These are phyloP conservation scores for Acomys russatus DNA, from an alignment of 2,797 vertebrate genomes.

Conservation along the genomic window DNA sequence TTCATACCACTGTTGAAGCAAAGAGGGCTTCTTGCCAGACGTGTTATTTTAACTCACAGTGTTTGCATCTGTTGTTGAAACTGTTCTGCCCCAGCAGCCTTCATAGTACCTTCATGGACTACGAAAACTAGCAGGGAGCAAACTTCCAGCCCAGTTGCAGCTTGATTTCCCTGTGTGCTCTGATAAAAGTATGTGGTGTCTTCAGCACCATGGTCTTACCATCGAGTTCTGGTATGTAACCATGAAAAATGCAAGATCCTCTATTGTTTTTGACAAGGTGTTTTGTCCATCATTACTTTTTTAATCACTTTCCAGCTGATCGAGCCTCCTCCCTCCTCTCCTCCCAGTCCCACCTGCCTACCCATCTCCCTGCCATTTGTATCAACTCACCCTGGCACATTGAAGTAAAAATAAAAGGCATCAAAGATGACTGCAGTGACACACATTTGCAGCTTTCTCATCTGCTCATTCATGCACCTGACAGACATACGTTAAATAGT, in stretches of 20 bases:
- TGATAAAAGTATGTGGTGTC: not conserved
- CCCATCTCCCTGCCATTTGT: no score
- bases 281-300: not conserved
- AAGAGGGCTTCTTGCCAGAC: not conserved
- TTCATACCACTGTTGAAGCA: not conserved
- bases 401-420: conserved; percentile 55
- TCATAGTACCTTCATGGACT: no score
- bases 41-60: not conserved
- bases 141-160: not conserved
- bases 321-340: no score
- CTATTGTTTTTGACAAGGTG: not conserved
- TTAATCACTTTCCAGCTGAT: no score
- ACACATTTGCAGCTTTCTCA: not conserved
- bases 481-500: not conserved
- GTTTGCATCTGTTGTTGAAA: not conserved
- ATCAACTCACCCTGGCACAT: not conserved
- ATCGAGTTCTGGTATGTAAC: not conserved
- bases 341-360: no score
- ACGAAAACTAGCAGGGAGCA: not conserved
- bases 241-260: not conserved
- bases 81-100: not conserved
- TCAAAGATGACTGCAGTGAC: not conserved
- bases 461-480: not conserved
- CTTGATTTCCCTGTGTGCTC: not conserved
- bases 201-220: not conserved